phyloP scores from a whole-genome alignment of 2,113 vertebrate species.

The Crocuta crocuta region DNA sequence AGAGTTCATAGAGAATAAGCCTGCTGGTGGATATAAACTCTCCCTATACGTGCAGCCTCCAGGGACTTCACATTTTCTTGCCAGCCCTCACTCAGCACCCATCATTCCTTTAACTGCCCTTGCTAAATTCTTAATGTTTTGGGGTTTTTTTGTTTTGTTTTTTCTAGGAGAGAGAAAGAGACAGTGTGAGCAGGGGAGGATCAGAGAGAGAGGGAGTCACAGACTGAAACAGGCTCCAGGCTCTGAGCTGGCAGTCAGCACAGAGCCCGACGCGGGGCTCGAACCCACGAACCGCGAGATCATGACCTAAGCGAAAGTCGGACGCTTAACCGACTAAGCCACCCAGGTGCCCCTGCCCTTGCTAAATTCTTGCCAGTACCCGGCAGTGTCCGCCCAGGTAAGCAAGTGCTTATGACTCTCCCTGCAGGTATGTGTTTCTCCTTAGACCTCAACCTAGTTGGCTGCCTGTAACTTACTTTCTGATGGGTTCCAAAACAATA shows the following conservation, averaged over 20 bases:
- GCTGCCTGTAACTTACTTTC: background rate
- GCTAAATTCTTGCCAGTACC: background rate
- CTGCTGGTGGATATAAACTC: background rate
- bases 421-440: background rate
- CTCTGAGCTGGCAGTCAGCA: no score
- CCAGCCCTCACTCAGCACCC: background rate
- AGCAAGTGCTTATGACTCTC: background rate
- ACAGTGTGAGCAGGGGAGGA: no score
- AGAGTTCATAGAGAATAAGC: background rate
- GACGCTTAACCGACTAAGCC: no score
- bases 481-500: background rate
- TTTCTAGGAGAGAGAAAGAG: no score
- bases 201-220: no score
- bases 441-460: background rate
- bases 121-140: background rate
- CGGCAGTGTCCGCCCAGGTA: background rate
- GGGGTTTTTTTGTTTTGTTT: no score
- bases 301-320: no score
- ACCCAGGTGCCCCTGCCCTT: background rate
- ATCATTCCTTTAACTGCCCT: background rate
- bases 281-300: no score
- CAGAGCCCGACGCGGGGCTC: no score
- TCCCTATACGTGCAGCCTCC: background rate
- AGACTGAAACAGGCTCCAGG: no score
- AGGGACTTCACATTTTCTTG: background rate